Evolutionary conservation across 2,113 vertebrate species (phyloP).

Genomic region (Oxyruncus cristatus): DNA sequence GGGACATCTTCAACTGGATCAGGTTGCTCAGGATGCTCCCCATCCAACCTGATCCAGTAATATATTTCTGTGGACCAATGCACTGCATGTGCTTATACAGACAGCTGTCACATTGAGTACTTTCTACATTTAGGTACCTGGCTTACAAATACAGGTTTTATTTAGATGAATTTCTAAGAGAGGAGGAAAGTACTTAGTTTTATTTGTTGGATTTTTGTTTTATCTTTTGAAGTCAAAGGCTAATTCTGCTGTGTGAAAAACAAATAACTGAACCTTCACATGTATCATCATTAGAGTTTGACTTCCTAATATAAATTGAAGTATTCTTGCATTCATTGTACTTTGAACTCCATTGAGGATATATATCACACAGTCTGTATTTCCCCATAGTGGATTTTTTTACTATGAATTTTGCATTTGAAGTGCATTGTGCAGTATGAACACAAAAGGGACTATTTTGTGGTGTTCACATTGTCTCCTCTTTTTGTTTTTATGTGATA

Average conservation of each 20-base stretch:
- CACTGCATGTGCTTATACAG: background rate
- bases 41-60: rapidly evolving
- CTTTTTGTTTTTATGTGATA: background rate
- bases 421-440: background rate
- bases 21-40: background rate
- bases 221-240: background rate
- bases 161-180: background rate
- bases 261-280: background rate
- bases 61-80: background rate
- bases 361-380: background rate
- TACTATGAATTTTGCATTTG: background rate
- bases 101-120: background rate
- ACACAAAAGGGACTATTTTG: background rate
- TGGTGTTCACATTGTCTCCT: background rate
- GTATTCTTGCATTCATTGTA: background rate
- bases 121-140: background rate
- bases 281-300: background rate
- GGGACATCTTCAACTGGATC: background rate
- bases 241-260: background rate
- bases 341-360: background rate
- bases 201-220: background rate
- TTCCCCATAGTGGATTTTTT: background rate
- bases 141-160: background rate
- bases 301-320: background rate
- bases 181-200: background rate